Evolutionary conservation across 2,888 invertebrate species (phyloP).

Genomic region (Ornithoptera alexandrae): DNA sequence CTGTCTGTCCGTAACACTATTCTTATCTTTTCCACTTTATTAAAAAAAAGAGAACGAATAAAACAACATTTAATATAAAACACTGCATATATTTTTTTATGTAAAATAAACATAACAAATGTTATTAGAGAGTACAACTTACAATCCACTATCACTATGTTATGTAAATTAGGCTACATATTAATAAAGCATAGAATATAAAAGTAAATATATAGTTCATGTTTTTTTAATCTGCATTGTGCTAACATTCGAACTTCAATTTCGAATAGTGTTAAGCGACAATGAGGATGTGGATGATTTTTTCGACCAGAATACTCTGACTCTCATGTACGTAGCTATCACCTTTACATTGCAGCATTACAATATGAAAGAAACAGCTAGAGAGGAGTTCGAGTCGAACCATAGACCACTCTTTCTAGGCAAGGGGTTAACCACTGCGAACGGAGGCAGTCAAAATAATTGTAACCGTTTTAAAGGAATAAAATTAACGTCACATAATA

Average conservation of each 20-base stretch:
- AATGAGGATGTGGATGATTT: no score
- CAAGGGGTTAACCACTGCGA: no score
- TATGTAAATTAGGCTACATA: slow-evolving; percentile 21
- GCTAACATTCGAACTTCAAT: no score
- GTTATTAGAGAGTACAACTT: slow-evolving; percentile 28
- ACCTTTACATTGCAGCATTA: no score
- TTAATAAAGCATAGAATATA: slow-evolving; percentile 3
- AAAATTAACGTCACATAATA: not conserved
- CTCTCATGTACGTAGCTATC: no score
- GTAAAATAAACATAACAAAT: slow-evolving; percentile 38
- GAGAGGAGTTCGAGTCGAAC: no score
- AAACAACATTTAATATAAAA: slow-evolving; percentile 36
- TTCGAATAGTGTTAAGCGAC: no score
- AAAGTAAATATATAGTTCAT: not conserved
- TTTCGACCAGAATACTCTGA: no score
- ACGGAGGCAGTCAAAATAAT: not conserved
- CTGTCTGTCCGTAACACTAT: no score
- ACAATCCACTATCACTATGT: slow-evolving; percentile 31
- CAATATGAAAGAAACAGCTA: no score
- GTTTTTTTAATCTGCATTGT: no score
- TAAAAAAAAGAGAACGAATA: slow-evolving; percentile 18
- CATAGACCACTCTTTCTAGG: no score
- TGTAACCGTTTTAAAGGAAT: not conserved
- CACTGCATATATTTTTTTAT: slow-evolving; percentile 40
- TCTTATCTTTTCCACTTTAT: not conserved